These are phyloP conservation scores for Cephalopholis sonnerati DNA, from an alignment of 2,113 vertebrate genomes.

Conservation along the genomic window DNA sequence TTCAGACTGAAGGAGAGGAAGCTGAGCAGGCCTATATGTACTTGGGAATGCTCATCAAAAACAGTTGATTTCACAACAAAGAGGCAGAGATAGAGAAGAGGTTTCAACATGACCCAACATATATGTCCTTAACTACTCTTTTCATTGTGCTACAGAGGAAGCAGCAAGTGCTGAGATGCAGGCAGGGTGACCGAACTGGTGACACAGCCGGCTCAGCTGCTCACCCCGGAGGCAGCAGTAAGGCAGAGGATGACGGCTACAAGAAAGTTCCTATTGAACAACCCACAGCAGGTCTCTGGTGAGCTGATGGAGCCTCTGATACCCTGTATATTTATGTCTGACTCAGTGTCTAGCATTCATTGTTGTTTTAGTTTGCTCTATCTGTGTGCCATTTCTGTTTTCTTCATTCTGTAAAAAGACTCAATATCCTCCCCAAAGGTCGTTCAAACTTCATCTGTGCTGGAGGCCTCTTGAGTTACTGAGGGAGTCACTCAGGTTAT, in stretches of 20 bases:
- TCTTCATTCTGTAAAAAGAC: neutral
- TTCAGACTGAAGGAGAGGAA: conserved; percentile 39
- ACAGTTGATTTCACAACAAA: conserved; percentile 17
- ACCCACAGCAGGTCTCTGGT: neutral
- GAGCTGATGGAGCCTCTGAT: neutral
- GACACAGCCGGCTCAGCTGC: neutral
- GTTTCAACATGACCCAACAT: conserved; percentile 13
- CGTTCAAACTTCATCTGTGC: neutral
- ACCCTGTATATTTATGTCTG: neutral
- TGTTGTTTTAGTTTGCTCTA: conserved; percentile 5
- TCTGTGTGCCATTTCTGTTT: neutral
- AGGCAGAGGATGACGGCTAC: neutral
- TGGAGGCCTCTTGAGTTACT: neutral
- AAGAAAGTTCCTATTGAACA: conserved; percentile 4
- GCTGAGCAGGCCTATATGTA: neutral
- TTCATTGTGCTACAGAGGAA: neutral
- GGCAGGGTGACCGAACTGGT: neutral
- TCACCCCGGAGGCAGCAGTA: neutral
- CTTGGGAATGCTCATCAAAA: conserved; percentile 19
- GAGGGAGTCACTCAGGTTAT: neutral
- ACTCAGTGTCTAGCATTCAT: neutral
- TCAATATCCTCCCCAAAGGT: neutral
- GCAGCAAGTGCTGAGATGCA: neutral
- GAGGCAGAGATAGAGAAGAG: neutral
- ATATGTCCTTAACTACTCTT: neutral